Conservation (phyloP, 2,113 vertebrate species). For the Cochlearius cochlearius region DNA sequence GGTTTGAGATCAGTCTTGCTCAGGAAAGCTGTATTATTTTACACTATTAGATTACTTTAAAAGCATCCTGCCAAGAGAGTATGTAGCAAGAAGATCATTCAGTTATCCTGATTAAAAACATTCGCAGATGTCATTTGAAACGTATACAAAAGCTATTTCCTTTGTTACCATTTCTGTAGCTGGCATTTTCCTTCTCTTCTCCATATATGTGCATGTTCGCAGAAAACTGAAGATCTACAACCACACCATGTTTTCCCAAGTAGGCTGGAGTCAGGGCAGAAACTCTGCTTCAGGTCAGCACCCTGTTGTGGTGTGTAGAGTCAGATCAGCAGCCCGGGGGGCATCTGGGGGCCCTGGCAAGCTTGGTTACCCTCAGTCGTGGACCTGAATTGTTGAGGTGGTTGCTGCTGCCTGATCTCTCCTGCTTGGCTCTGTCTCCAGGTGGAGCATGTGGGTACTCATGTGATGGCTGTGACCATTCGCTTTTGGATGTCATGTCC, state of each 20-base stretch:
- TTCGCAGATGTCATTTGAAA: background rate
- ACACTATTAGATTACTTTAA: slow-evolving; percentile 31
- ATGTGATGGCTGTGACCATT: rapidly evolving
- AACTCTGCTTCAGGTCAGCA: background rate
- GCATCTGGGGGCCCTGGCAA: background rate
- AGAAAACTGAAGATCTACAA: background rate
- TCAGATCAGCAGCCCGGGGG: background rate
- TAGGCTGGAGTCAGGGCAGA: background rate
- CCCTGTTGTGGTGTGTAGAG: too few relatives aligned
- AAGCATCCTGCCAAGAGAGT: background rate
- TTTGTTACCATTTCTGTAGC: background rate
- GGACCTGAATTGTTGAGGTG: background rate
- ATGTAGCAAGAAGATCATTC: background rate
- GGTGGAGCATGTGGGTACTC: background rate
- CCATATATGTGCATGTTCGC: rapidly evolving
- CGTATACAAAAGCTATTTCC: background rate
- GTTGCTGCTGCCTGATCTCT: background rate
- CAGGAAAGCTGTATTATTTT: slow-evolving; percentile 18
- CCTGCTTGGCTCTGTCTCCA: background rate
- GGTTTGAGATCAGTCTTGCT: background rate
- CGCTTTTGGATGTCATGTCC: rapidly evolving
- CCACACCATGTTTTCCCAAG: background rate
- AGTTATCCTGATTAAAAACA: background rate
- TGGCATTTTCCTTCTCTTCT: background rate
- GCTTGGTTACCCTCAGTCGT: background rate